Conservation (phyloP, 2,113 vertebrate species). For the Mustela lutreola region DNA sequence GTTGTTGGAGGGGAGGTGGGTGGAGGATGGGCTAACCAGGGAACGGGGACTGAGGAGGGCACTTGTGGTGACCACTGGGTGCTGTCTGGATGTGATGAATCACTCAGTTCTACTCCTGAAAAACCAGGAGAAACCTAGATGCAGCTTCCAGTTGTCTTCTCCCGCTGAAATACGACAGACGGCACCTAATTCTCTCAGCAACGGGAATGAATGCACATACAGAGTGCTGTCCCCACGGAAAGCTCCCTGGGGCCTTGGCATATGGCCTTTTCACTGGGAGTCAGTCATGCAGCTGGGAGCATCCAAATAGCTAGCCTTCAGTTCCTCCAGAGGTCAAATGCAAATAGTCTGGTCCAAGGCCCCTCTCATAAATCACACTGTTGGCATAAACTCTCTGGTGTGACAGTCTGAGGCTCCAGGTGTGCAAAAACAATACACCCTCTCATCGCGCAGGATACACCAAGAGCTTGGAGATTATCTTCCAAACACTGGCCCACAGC, state of each 20-base stretch:
- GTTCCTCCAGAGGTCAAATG: not conserved
- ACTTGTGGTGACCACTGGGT: not conserved
- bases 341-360: not conserved
- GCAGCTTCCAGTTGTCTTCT: not conserved
- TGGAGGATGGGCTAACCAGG: not conserved
- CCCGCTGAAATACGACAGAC: too few relatives aligned
- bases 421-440: not conserved
- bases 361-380: not conserved
- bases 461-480: not conserved
- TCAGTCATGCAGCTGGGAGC: not conserved
- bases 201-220: too few relatives aligned
- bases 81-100: not conserved
- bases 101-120: not conserved
- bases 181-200: not conserved
- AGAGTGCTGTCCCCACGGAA: too few relatives aligned
- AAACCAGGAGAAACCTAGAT: not conserved
- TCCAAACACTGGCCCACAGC: not conserved
- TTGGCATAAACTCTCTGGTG: not conserved
- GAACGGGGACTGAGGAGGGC: not conserved
- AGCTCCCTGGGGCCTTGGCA: not conserved
- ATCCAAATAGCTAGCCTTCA: not conserved
- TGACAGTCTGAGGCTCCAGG: not conserved
- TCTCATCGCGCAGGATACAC: not conserved
- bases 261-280: not conserved
- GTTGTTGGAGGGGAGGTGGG: not conserved